phyloP scores from a whole-genome alignment of 2,113 vertebrate genomes.

The Crotalus viridis region DNA sequence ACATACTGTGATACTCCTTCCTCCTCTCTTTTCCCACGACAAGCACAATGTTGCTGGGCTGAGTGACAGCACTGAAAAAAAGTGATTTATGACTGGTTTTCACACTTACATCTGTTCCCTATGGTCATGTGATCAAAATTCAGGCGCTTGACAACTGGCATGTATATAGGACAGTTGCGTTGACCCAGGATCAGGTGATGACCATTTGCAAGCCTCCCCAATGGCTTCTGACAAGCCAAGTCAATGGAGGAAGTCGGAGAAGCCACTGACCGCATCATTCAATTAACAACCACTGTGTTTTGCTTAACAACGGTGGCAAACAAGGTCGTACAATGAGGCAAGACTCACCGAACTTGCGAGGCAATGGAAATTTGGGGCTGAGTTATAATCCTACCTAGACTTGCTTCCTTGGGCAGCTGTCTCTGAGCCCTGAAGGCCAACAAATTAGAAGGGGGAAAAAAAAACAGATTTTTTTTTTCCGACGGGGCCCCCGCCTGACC shows the following conservation, averaged over 20 bases:
- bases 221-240: no score
- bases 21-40: not conserved
- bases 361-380: not conserved
- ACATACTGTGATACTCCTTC: not conserved
- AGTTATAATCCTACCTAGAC: no score
- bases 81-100: no score
- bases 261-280: no score
- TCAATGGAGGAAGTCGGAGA: no score
- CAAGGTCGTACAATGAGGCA: not conserved
- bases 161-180: no score
- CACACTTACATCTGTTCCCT: no score
- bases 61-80: not conserved
- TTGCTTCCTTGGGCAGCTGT: not conserved
- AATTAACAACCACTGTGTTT: not conserved
- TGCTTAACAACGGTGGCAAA: not conserved
- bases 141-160: no score
- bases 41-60: not conserved
- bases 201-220: no score
- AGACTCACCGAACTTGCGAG: not conserved
- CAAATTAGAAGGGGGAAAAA: fast-evolving
- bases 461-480: not conserved
- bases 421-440: not conserved
- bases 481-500: not conserved
- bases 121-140: no score
- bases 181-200: no score